Base-by-base conservation (phyloP, 2,113 vertebrate species). In the Xiphias gladius region DNA sequence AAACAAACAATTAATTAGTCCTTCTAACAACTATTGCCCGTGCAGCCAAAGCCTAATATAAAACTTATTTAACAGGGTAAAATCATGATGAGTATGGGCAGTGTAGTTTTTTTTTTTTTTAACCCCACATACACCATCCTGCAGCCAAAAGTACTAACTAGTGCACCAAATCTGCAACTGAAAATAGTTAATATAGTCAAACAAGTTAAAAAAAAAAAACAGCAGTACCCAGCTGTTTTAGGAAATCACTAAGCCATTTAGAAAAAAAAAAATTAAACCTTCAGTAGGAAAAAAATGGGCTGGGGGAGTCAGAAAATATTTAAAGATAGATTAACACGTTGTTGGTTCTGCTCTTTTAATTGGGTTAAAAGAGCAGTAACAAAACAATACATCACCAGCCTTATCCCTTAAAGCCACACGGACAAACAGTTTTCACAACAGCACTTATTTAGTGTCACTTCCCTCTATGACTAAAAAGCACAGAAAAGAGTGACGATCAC, bases 401-500 rank as follows among this genome's bases (percentile, higher is more conserved):
- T 54, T 39, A 13, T 58, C 17, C 5, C 22, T 48, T 17, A 41
- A 57, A 83, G 17, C 20, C 28, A 69, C 19, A 20, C 7, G 1
- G 11, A 16, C 22, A 61, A 41, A 28, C 8, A 1, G 19, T 61
- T 67, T 58, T 69, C 10, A 54, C 19, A 41, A 7, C 37, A 19
- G 16, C 11, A 39, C 24, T 20, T 0, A 1, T 76, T 66, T n/a
- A 30, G 20, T 52, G 28, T 22, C 52, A 76, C 64, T 74, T 83
- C 55, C 57, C 22, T 59, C 17, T 62, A 17, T 20, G 50, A 63
- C 54, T 61, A 22, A 63, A 62, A 14, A 39, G 41, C 54, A 59
- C 50, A 65, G 58, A 81, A 37, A 43, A 64, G 70, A n/a, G 13
- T 26, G 13, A 81, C 16, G 26, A 80, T 62, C 28, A 66, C 52